Conservation (phyloP, 2,113 vertebrate genomes). For the Stomatorhinus ivindoensis region DNA sequence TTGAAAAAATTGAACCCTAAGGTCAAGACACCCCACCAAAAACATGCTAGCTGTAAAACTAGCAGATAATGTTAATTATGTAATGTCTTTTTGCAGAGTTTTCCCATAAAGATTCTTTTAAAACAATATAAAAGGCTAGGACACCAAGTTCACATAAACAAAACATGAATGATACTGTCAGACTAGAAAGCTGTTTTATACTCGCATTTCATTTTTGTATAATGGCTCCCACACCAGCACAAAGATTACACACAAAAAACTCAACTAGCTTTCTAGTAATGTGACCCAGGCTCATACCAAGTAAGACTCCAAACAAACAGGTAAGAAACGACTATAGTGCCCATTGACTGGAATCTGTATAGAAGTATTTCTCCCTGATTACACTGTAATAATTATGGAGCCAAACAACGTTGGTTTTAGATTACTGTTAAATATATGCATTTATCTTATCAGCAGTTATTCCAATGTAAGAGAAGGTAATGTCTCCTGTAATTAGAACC, state of each 20-base stretch:
- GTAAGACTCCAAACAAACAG: neutral
- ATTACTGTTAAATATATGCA: neutral
- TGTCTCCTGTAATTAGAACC: neutral
- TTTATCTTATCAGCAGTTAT: neutral
- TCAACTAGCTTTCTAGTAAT: neutral
- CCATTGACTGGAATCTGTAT: slow-evolving; percentile 36
- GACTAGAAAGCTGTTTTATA: neutral
- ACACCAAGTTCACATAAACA: neutral
- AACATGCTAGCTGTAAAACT: neutral
- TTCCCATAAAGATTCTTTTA: neutral
- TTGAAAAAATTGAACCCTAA: neutral
- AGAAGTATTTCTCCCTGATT: slow-evolving; percentile 59
- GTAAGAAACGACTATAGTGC: neutral
- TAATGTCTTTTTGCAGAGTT: neutral
- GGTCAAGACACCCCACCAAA: neutral
- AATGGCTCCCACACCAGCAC: neutral
- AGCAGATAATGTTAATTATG: neutral
- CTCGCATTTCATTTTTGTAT: neutral
- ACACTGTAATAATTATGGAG: slow-evolving; percentile 55
- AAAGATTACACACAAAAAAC: neutral
- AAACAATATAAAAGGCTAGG: neutral
- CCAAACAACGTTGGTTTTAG: slow-evolving; percentile 43
- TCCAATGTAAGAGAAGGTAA: neutral
- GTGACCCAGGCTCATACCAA: neutral
- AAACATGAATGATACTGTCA: neutral